Conservation (phyloP, 2,113 vertebrate genomes). For the Cathartes aura region DNA sequence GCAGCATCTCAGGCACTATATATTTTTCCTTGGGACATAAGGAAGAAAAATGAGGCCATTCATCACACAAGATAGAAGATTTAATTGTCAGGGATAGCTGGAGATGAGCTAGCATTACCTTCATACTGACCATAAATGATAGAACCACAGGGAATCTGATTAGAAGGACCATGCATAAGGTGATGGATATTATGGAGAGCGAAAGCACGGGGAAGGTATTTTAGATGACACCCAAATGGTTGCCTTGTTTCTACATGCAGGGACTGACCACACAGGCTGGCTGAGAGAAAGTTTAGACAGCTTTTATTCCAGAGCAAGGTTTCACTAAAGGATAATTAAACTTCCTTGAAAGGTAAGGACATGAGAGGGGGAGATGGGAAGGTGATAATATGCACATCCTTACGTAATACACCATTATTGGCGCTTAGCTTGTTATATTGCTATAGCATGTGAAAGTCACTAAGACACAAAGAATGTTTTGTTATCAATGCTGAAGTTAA, state of each 20-base stretch:
- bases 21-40: not conserved
- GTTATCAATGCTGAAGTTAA: not conserved
- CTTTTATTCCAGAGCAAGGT: not conserved
- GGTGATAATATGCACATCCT: not conserved
- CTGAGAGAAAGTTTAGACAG: not conserved
- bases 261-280: not conserved
- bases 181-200: not conserved
- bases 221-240: not conserved
- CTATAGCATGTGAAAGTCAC: not conserved
- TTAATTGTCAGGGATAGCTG: constrained; percentile 26
- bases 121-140: not conserved
- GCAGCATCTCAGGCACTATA: not conserved
- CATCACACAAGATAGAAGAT: not conserved
- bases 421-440: not conserved
- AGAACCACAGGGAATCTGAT: not conserved
- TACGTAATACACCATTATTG: not conserved
- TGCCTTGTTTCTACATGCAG: not conserved
- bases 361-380: not conserved
- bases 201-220: not conserved
- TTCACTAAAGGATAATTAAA: not conserved
- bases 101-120: not conserved
- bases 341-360: not conserved
- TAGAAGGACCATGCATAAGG: not conserved
- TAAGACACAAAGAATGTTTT: not conserved
- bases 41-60: not conserved